Base-by-base conservation (phyloP, 1,140 invertebrate species). In the Halotydeus destructor region DNA sequence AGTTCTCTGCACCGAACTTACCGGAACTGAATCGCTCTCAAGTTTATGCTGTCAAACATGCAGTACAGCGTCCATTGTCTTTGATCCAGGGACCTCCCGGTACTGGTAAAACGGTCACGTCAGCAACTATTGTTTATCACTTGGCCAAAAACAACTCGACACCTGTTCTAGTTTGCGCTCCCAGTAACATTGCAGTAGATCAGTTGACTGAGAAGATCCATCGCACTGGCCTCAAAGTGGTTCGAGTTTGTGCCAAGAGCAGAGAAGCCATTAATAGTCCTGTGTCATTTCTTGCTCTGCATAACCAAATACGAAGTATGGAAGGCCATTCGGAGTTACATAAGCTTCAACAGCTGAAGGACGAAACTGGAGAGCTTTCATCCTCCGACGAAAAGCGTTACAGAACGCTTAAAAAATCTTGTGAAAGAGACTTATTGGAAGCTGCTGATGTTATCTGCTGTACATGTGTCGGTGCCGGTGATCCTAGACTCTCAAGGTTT, bases 181-280 rank as follows among this genome's bases (percentile, higher is more conserved):
- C 94, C 0, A 93, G 85, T 16, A 99, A 99, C 56, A 99, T 93
- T 8, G 94, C 94, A 32, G 94, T 99, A 0, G 94, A 99, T 62
- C 94, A 99, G 55, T 64, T 99, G 2, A 96, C 93, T 0, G 91
- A 98, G 60, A 99, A 98, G 60, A 96, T 99, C 36, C 91, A 99
- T 58, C 72, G 77, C 49, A 98, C 91, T 16, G 93, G 91, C 31
- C 64, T 99, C 11, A 98, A 97, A 63, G 70, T 96, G 5, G 85
- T 98, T 0, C 69, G 94, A 2, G 65, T 99, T 1, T 98, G 89
- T 62, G 93, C 94, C 9, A 98, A 98, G 61, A 93, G 86, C 1
- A 69, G 94, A 28, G 94, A 99, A 61, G 88, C 89, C 0, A 91
- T 98, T 51, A 93, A 96, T 56, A 96, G 89, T 0, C 84, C 86